Evolutionary conservation across 1,140 invertebrate genomes (phyloP), one percentile per base, ranked within the genome.

Genomic region (Pogonomyrmex californicus): DNA sequence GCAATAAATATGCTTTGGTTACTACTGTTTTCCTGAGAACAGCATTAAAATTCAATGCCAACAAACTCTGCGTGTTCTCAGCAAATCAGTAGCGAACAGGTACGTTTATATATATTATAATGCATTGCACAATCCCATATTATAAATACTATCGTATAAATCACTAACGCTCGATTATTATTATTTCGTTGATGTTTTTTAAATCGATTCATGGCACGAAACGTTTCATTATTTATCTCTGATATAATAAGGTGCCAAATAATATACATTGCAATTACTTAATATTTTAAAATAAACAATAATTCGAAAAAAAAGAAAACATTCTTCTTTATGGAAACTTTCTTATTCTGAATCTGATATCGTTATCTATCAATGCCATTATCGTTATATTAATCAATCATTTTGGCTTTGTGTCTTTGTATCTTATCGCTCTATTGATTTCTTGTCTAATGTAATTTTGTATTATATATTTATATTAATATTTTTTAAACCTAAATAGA

Each of bases 91-190:
- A 83, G 33, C 30, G 30, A 77, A 73, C 85, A 73, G 58, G 65
- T 89, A 87, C 71, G 5, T 17, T 78, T 54, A 14, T 86, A 86
- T 38, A 49, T 0, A 36, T 62, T 12, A 65, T 65, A 78, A 71
- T 85, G 86, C 75, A 91, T 91, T 91, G 90, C 90, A 91, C 90
- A 81, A 85, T 62, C 90, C 90, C 85, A 58, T 23, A 41, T 71
- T 85, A 68, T 68, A 90, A 90, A 90, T 86, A 90, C 78, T 86
- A 90, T 30, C 60, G 0, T 66, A 49, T n/a, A n/a, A n/a, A n/a
- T 70, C n/a, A 68, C 88, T 90, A 63, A 44, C 47, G 30, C 33
- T 36, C 44, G 36, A 60, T 54, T 83, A 63, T 66, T 41, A 79
- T 63, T 54, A 33, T 62, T n/a, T 58, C 63, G 6, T 41, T 76